Evolutionary conservation across 2,797 vertebrate species (phyloP).

Genomic region (Rhodeus uyekii): DNA sequence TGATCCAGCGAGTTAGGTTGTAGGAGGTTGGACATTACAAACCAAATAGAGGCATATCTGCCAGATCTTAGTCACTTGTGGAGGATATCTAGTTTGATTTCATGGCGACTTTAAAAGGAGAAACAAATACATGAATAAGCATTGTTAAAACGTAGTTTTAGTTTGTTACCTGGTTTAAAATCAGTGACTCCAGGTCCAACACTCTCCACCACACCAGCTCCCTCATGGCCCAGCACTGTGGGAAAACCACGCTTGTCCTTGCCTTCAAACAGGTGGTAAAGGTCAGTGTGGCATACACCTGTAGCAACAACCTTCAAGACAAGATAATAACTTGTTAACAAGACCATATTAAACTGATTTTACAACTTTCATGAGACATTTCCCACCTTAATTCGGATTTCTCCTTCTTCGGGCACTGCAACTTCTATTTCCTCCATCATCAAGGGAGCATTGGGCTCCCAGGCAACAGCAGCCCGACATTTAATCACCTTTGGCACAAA

Average conservation of each 20-base stretch:
- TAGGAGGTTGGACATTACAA: too few relatives aligned
- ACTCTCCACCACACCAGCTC: conserved; percentile 76
- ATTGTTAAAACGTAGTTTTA: background rate
- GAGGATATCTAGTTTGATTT: background rate
- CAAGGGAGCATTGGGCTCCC: conserved; percentile 82
- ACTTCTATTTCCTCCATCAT: conserved; percentile 90
- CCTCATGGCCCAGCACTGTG: conserved; percentile 76
- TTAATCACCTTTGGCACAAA: conserved; percentile 82
- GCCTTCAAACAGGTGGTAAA: conserved; percentile 70
- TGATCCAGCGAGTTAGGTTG: too few relatives aligned
- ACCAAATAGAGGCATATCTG: too few relatives aligned
- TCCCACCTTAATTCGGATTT: conserved; percentile 89
- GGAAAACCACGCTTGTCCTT: conserved; percentile 66
- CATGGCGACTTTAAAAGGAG: background rate
- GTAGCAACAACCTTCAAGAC: conserved; percentile 72
- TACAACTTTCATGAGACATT: background rate
- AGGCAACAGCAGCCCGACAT: conserved; percentile 88
- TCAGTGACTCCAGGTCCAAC: conserved; percentile 76
- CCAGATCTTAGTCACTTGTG: background rate
- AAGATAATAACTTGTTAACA: background rate
- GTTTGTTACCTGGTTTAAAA: conserved; percentile 71
- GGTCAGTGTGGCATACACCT: conserved; percentile 74
- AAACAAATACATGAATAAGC: background rate
- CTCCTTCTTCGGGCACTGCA: conserved; percentile 81
- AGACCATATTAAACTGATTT: background rate